Evolutionary conservation across 2,113 vertebrate genomes (phyloP), one percentile per base, ranked within the genome.

Genomic region (Pseudorasbora parva): DNA sequence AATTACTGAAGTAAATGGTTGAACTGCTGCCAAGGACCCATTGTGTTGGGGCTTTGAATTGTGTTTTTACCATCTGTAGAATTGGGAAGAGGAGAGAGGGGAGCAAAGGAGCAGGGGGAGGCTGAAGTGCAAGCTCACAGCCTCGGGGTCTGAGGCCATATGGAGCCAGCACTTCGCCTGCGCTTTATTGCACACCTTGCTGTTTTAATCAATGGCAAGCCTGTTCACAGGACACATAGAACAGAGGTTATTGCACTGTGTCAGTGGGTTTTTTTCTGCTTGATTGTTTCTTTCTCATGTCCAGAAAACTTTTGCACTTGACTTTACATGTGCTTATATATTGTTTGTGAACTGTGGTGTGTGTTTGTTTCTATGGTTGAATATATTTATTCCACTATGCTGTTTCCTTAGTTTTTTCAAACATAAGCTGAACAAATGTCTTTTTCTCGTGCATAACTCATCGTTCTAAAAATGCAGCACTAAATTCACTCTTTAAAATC

Each of bases 1-100:
- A 98, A 98, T 99, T 99, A 99, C 97, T 97, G 97, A 95, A 97
- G 96, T 97, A 97, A 98, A 98, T 95, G 97, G 95, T 97, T 98
- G 97, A 98, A 97, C 96, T 96, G 92, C 92, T 95, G 97, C 97
- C 97, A 98, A 96, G 84, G 96, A 95, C 96, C 96, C 95, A 97
- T 98, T 98, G 97, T 98, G 96, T 94, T 92, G 94, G 95, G 95
- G 96, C 94, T 95, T 96, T 96, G 96, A 97, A 97, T 96, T 95
- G 94, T 96, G 95, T 95, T 97, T 97, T 94, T 94, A 93, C 97
- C 97, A 98, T 99, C 97, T 99, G 97, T 97, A 97, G 95, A 96
- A 94, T 84, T 85, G 90, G 94, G 93, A 93, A 94, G 94, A 94
- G 93, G 92, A 93, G 93, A 78, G 64, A 94, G 93, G 90, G 93